Conservation (phyloP, 2,797 vertebrate genomes). For the Falco biarmicus region DNA sequence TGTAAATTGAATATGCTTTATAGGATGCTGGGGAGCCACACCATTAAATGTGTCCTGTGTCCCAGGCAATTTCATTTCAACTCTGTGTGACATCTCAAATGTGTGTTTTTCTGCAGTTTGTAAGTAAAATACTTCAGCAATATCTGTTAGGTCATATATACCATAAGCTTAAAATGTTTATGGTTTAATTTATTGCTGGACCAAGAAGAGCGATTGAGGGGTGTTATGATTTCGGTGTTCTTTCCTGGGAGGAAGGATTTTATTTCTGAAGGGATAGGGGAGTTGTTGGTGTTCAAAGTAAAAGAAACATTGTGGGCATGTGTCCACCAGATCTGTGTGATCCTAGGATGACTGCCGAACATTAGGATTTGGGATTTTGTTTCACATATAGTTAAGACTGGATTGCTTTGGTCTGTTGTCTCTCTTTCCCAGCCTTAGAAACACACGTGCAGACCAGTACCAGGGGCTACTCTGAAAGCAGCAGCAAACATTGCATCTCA, state of each 20-base stretch:
- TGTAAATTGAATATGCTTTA: background rate
- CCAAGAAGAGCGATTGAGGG: background rate
- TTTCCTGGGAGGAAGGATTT: background rate
- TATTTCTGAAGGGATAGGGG: background rate
- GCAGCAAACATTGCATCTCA: conserved; percentile 27
- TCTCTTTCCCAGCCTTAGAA: conserved; percentile 4
- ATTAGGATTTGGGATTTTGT: background rate
- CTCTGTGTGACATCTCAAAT: background rate
- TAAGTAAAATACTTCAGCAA: background rate
- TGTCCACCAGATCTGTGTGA: background rate
- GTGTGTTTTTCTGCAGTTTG: background rate
- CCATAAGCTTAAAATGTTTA: background rate
- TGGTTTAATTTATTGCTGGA: background rate
- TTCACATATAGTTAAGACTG: conserved; percentile 28
- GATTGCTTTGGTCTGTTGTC: background rate
- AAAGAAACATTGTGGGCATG: background rate
- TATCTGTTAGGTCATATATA: background rate
- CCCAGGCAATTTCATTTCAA: background rate
- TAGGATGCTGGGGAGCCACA: background rate
- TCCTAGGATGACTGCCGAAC: background rate
- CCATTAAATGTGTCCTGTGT: background rate
- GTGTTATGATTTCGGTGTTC: background rate
- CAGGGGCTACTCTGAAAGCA: background rate
- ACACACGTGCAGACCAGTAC: background rate
- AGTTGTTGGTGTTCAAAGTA: background rate